These are phyloP conservation scores for Cossypha heuglini DNA, from an alignment of 2,797 vertebrate genomes.

Conservation along the genomic window DNA sequence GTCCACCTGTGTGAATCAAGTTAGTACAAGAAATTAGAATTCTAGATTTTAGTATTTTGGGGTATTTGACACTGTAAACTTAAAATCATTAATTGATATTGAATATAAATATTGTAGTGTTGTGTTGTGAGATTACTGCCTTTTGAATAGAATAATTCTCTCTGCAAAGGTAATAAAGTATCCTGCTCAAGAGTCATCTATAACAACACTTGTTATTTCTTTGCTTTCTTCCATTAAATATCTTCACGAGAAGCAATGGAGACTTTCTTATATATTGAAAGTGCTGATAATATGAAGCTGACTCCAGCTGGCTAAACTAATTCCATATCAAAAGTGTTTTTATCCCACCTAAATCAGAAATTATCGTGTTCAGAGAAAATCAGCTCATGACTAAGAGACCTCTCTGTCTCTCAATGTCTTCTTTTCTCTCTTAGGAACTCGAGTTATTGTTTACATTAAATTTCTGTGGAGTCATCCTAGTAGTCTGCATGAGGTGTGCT, in stretches of 20 bases:
- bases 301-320: neutral
- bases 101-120: neutral
- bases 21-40: neutral
- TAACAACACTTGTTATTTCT: neutral
- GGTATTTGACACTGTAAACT: neutral
- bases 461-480: neutral
- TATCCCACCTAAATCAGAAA: neutral
- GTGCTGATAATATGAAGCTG: neutral
- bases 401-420: neutral
- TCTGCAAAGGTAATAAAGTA: neutral
- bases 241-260: neutral
- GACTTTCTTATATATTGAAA: neutral
- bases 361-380: neutral
- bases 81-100: neutral
- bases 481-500: neutral
- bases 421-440: neutral
- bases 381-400: rapidly evolving
- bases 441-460: neutral
- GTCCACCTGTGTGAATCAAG: neutral
- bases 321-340: neutral
- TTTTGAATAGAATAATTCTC: neutral
- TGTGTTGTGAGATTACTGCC: neutral
- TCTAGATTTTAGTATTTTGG: neutral
- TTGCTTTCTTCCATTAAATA: neutral
- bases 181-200: neutral